phyloP scores from a whole-genome alignment of 2,888 invertebrate species.

The Barypeithes pellucidus region DNA sequence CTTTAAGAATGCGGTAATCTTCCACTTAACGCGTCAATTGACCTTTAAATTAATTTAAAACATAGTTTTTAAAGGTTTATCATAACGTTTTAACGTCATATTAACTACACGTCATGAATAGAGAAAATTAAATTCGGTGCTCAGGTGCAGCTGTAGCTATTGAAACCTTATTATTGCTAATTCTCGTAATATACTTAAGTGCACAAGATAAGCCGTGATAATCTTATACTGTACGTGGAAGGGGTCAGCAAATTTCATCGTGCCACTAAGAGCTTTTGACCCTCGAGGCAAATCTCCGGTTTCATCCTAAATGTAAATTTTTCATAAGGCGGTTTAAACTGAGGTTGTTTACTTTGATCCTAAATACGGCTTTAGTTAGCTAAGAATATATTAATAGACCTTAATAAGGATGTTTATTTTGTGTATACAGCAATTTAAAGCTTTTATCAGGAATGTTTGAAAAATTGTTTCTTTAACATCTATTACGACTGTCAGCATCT shows the following conservation, averaged over 20 bases:
- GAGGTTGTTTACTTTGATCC: constrained; percentile 25
- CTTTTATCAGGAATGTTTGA: background rate
- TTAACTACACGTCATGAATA: too few relatives aligned
- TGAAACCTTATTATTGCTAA: constrained; percentile 16
- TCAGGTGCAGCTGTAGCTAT: background rate
- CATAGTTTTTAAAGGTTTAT: too few relatives aligned
- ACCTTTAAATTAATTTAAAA: too few relatives aligned
- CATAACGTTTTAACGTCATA: too few relatives aligned
- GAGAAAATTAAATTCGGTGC: too few relatives aligned
- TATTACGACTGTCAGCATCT: too few relatives aligned
- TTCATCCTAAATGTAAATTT: constrained; percentile 27
- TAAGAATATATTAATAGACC: constrained; percentile 17
- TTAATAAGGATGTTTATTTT: constrained; percentile 10
- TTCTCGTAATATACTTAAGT: constrained; percentile 31
- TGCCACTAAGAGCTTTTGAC: constrained; percentile 34
- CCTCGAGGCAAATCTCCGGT: constrained; percentile 23
- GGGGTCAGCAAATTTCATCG: constrained; percentile 33
- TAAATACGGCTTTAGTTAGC: constrained; percentile 14
- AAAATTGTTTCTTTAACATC: too few relatives aligned
- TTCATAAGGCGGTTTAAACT: constrained; percentile 16
- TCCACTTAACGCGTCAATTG: too few relatives aligned
- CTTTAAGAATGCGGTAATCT: too few relatives aligned
- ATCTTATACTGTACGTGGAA: constrained; percentile 32
- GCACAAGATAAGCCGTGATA: constrained; percentile 39
- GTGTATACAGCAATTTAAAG: background rate